phyloP scores from a whole-genome alignment of 1,140 invertebrate species.

The Lepidurus packardi region DNA sequence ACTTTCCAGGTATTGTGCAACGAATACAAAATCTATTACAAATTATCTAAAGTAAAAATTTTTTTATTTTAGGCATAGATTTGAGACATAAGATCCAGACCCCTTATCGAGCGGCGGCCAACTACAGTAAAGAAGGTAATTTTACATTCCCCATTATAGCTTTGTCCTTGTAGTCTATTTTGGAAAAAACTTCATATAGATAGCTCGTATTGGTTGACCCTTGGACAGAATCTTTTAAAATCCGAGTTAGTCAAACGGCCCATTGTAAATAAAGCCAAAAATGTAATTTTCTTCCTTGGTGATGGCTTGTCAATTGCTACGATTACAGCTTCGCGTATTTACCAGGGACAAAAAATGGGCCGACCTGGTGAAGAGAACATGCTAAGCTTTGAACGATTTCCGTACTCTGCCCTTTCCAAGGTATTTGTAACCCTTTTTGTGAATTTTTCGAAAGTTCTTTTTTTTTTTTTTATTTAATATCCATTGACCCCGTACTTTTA shows the following conservation, averaged over 20 bases:
- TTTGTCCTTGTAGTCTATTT: not conserved
- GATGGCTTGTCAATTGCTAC: slow-evolving; percentile 75
- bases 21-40: not conserved
- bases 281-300: slow-evolving; percentile 70
- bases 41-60: not conserved
- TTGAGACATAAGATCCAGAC: no score
- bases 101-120: not conserved
- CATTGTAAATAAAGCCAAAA: slow-evolving; percentile 51
- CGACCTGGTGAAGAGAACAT: slow-evolving; percentile 59
- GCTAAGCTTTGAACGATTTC: slow-evolving; percentile 69
- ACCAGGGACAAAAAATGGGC: slow-evolving; percentile 55
- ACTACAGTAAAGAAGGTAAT: not conserved
- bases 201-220: slow-evolving; percentile 27
- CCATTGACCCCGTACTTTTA: not conserved
- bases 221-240: slow-evolving; percentile 29
- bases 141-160: not conserved
- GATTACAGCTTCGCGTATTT: slow-evolving; percentile 65
- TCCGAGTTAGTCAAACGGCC: slow-evolving; percentile 11
- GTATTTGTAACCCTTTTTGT: slow-evolving; percentile 45
- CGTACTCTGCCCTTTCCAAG: slow-evolving; percentile 62
- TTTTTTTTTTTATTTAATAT: no score
- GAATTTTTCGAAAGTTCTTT: no score
- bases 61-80: no score
- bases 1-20: not conserved
- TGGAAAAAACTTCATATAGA: not conserved